Base-by-base conservation (phyloP, 2,797 vertebrate genomes). In the Coilia nasus region DNA sequence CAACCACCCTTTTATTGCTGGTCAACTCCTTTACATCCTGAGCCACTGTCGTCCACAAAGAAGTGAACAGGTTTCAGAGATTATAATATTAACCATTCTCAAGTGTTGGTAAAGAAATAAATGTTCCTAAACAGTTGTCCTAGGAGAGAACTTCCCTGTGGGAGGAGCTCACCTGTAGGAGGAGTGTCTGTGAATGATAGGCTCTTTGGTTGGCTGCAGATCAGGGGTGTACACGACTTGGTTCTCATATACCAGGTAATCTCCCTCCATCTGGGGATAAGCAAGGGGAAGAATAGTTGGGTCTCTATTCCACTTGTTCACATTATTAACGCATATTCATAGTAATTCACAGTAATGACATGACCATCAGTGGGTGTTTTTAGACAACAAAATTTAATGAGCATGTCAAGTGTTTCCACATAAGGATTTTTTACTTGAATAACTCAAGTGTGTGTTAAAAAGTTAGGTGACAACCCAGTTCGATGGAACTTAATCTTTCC, bases 231-330 rank as follows among this genome's bases (percentile, higher is more conserved):
- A 94, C 83, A 90, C 88, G 82, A 97, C 94, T 91, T 96, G 94
- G 80, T 96, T 96, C 93, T 96, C 94, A 84, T 96, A 96, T 82
- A 96, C 88, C 23, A 96, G 91, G 83, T 90, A 81, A 71, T 93
- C 91, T 83, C 91, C 95, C 88, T 95, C 92, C 83, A 92, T 89
- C 95, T 94, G 81, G 35, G 21, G 71, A 78, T 7, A 78, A 21
- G 67, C 28, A 75, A 17, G 2, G 17, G 67, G 67, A 75, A 19
- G 28, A 75, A 75, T 14, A 47, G 46, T 47, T 47, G 50, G 50
- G 50, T 54, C 9, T 54, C 9, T 54, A 54, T 54, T 54, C 7
- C 3, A 54, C 2, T 54, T 14, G 9, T 54, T 78, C 41, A 83
- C 54, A 85, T 75, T 35, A 56, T 82, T 3, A 80, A 21, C 0